Evolutionary conservation across 2,113 vertebrate genomes (phyloP).

Genomic region (Eretmochelys imbricata): DNA sequence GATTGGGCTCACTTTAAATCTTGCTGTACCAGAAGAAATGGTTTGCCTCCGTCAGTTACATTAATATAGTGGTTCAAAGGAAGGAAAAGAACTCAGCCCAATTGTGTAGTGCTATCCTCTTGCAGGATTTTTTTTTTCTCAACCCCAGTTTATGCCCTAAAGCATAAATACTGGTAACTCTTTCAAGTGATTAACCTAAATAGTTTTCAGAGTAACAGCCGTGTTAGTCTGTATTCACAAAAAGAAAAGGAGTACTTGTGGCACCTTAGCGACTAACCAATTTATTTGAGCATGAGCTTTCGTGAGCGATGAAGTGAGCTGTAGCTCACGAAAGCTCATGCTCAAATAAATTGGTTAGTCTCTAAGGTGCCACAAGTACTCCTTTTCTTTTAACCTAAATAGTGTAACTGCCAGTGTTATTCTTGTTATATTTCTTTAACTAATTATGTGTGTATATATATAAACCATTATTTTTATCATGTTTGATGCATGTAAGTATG

Average conservation of each 20-base stretch:
- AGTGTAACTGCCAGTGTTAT: background rate
- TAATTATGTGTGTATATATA: background rate
- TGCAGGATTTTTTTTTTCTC: background rate
- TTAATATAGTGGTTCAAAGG: background rate
- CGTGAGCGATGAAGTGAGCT: too few species aligned
- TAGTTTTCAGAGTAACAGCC: background rate
- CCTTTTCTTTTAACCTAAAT: background rate
- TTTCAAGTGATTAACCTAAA: background rate
- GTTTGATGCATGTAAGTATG: accelerated
- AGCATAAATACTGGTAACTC: background rate
- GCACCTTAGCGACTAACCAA: too few species aligned
- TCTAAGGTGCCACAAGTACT: too few species aligned
- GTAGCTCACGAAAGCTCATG: too few species aligned
- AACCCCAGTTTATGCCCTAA: background rate
- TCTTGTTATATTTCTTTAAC: background rate
- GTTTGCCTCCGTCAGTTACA: background rate
- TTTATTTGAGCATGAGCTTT: too few species aligned
- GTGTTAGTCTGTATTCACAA: too few species aligned
- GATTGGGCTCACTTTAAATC: background rate
- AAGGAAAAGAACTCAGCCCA: background rate
- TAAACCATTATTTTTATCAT: background rate
- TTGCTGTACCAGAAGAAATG: background rate
- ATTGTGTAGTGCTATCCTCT: background rate
- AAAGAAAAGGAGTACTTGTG: too few species aligned
- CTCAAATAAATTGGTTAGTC: too few species aligned